A percentile compares a stretch with the other conserved stretches of the same genome.
These are phyloP conservation scores for Oryzias dopingdopingensis DNA, from an alignment of 2,797 vertebrate species.

Conservation along the genomic window DNA sequence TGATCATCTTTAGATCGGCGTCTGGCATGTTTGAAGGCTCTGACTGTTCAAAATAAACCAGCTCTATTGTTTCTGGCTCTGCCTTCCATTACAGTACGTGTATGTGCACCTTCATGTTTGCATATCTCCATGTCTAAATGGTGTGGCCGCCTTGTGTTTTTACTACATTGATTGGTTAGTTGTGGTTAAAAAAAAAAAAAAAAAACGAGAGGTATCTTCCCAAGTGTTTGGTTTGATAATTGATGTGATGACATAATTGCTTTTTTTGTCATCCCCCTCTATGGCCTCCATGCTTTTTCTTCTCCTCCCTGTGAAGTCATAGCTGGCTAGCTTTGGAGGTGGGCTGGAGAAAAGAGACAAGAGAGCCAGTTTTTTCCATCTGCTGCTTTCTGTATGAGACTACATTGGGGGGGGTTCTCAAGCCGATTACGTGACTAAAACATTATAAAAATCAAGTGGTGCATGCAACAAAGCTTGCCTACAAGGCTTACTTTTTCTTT, in stretches of 20 bases:
- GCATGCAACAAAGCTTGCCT: constrained; percentile 1
- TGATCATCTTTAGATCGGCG: constrained; percentile 48
- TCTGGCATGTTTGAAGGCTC: constrained; percentile 42
- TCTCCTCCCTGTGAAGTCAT: constrained; percentile 57
- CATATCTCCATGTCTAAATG: constrained; percentile 7
- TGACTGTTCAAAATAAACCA: constrained; percentile 56
- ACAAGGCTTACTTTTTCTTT: neutral
- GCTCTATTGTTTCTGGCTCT: constrained; percentile 51
- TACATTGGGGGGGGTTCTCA: constrained; percentile 9
- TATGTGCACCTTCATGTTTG: constrained; percentile 8
- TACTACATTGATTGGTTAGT: constrained; percentile 10
- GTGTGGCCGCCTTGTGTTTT: constrained; percentile 34
- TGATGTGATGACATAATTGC: constrained; percentile 35
- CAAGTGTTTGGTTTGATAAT: constrained; percentile 28
- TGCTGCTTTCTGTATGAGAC: constrained; percentile 32
- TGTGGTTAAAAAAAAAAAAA: constrained; percentile 19
- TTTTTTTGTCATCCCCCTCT: constrained; percentile 18
- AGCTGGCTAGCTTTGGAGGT: constrained; percentile 56
- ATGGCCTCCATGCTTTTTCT: constrained; percentile 30
- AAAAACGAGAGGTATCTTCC: constrained; percentile 36
- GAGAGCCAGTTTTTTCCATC: constrained; percentile 69
- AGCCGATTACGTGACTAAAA: constrained; percentile 6
- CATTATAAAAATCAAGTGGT: constrained; percentile 4
- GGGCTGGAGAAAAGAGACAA: constrained; percentile 58
- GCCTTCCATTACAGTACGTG: constrained; percentile 15